Base-by-base conservation (phyloP, 2,113 vertebrate species). In the Daboia siamensis region DNA sequence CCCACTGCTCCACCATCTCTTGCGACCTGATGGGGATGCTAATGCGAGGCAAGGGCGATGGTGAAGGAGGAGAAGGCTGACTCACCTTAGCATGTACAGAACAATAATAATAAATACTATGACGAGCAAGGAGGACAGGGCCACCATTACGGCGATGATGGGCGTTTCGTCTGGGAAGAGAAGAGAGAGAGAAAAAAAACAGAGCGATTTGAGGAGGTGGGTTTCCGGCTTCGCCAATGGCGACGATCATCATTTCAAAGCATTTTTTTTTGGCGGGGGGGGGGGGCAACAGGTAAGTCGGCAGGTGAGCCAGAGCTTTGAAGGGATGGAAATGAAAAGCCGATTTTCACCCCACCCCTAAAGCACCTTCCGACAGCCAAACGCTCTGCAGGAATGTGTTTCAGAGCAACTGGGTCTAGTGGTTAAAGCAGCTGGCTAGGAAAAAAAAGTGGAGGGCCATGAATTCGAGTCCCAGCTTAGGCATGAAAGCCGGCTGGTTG, bases 101-200 rank as follows among this genome's bases (percentile, higher is more conserved):
- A 99, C 98, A 95, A 99, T 99, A 97, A 99, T 98, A 98, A 99
- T 99, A 97, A 99, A 99, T 97, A 99, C 98, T 94, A 99, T 99
- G 95, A 99, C 98, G 94, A 99, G 98, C 94, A 99, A 98, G 94
- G 98, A 99, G 87, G 99, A 99, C 89, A 99, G 97, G 92, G 99
- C 99, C 97, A 99, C 99, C 98, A 99, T 99, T 94, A 99, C 99
- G 0, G 99, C 99, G 33, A 99, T 99, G 97, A 99, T 98, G 1
- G 99, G 98, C 55, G 98, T 99, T 91, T 99, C 98, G 96, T 98
- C 98, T 96, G 95, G 93, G 93, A 97, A 98, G 0, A 86, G 92
- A 95, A 4, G 10, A 29, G 88, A 74, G 93, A 88, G 52, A 13
- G 48, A 51, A 51, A 51, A 51, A 51, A 54, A 54, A 13, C 12